These are phyloP conservation scores for Ctenomys sociabilis DNA, from an alignment of 2,113 vertebrate species.

Conservation along the genomic window DNA sequence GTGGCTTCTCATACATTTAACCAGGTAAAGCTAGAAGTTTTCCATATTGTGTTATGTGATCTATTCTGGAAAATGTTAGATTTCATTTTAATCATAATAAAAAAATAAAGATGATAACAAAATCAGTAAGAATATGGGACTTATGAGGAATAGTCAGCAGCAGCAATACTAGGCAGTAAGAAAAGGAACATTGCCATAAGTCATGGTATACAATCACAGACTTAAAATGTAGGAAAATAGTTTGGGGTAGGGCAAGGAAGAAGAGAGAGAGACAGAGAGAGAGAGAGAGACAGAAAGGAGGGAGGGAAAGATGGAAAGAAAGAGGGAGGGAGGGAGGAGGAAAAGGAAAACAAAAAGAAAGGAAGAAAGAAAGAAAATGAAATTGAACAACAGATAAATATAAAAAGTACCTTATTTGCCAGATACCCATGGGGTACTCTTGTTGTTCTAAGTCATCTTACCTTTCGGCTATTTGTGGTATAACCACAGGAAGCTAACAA, in stretches of 20 bases:
- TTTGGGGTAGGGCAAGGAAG: background rate
- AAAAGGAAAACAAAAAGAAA: too few species aligned
- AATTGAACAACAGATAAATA: background rate
- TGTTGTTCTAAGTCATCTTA: background rate
- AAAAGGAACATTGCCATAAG: background rate
- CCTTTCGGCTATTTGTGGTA: background rate
- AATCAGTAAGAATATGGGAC: background rate
- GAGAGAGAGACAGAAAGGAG: too few species aligned
- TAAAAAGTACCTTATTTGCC: background rate
- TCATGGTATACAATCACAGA: background rate
- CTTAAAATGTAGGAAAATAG: background rate
- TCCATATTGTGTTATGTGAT: background rate
- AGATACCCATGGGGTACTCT: background rate
- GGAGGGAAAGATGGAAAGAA: rapidly evolving
- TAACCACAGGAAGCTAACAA: background rate
- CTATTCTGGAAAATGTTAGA: background rate
- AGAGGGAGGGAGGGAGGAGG: rapidly evolving
- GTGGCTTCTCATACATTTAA: background rate
- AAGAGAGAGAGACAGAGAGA: rapidly evolving
- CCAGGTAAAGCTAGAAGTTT: too few species aligned
- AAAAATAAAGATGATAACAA: background rate
- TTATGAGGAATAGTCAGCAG: background rate
- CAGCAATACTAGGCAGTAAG: background rate
- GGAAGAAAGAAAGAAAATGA: rapidly evolving
- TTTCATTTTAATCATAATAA: background rate